Conservation (phyloP, 2,113 vertebrate genomes). For the Tragelaphus strepsiceros region DNA sequence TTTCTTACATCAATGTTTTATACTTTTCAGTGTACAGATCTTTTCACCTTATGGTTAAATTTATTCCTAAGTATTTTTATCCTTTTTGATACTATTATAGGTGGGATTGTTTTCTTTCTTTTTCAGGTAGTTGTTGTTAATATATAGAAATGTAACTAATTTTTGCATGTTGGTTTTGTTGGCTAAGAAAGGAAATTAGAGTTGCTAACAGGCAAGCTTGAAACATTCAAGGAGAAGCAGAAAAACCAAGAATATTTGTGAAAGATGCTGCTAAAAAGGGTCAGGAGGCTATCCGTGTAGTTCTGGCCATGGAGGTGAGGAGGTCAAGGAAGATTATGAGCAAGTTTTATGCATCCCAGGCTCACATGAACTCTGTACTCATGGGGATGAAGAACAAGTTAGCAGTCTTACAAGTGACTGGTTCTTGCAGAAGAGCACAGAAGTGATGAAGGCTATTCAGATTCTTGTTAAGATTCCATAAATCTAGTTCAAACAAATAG, state of each 20-base stretch:
- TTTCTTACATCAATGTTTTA: not conserved
- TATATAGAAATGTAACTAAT: not conserved
- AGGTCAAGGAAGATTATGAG: conserved; percentile 88
- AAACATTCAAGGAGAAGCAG: conserved; percentile 97
- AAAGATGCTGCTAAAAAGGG: conserved; percentile 96
- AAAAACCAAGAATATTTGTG: conserved; percentile 94
- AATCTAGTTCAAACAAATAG: conserved; percentile 75
- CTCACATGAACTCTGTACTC: conserved; percentile 95
- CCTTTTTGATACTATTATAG: not conserved
- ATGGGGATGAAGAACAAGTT: conserved; percentile 98
- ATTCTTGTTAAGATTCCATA: conserved; percentile 92
- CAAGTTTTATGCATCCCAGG: conserved; percentile 90
- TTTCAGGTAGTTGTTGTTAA: not conserved
- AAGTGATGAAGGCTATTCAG: conserved; percentile 98
- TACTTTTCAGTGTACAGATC: not conserved
- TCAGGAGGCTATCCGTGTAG: conserved; percentile 90
- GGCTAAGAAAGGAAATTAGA: not conserved
- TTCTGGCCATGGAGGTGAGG: conserved; percentile 93
- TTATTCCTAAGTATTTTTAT: not conserved
- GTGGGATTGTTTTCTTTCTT: not conserved
- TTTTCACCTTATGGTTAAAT: not conserved
- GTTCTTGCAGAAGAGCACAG: conserved; percentile 94
- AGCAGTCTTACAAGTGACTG: conserved; percentile 84
- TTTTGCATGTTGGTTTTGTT: not conserved
- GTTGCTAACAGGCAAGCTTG: not conserved